Evolutionary conservation across 1,140 invertebrate genomes (phyloP).

Genomic region (Drosophila persimilis): DNA sequence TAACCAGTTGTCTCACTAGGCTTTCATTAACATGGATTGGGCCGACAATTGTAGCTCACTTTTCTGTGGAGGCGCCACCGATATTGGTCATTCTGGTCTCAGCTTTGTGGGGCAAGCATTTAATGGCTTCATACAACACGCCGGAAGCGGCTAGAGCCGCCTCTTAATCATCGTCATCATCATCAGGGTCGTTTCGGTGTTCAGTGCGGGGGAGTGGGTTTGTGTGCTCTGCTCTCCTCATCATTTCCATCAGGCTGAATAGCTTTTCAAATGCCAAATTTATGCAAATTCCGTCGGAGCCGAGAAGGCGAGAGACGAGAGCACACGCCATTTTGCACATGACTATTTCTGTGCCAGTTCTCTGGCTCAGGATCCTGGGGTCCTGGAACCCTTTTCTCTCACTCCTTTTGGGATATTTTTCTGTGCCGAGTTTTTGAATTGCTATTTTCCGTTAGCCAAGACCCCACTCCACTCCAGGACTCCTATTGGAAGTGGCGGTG

Average conservation of each 20-base stretch:
- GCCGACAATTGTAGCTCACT: conserved; percentile 29
- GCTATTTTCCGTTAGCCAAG: conserved; percentile 46
- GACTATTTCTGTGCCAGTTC: conserved; percentile 65
- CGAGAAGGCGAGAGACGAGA: conserved; percentile 19
- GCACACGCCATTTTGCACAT: conserved; percentile 65
- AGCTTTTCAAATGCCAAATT: conserved; percentile 78
- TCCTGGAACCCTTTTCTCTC: no score
- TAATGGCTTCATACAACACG: conserved; percentile 64
- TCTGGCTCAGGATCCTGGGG: neutral
- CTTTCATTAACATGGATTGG: neutral
- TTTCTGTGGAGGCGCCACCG: conserved; percentile 25
- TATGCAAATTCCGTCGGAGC: conserved; percentile 66
- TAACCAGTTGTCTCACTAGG: conserved; percentile 11
- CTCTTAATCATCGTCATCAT: conserved; percentile 54
- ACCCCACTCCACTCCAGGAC: no score
- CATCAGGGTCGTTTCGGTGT: conserved; percentile 4
- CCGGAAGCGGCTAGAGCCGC: conserved; percentile 5
- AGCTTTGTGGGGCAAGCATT: conserved; percentile 57
- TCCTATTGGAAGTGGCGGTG: neutral
- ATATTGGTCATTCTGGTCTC: conserved; percentile 14
- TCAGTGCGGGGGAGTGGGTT: conserved; percentile 15
- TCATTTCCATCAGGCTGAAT: conserved; percentile 76
- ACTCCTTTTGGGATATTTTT: no score
- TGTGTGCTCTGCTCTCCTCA: conserved; percentile 52
- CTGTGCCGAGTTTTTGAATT: conserved; percentile 51